A percentile compares a stretch with the other conserved stretches of the same genome.
These are phyloP conservation scores for Dryadula phaetusa DNA, from an alignment of 2,888 invertebrate genomes.

Conservation along the genomic window DNA sequence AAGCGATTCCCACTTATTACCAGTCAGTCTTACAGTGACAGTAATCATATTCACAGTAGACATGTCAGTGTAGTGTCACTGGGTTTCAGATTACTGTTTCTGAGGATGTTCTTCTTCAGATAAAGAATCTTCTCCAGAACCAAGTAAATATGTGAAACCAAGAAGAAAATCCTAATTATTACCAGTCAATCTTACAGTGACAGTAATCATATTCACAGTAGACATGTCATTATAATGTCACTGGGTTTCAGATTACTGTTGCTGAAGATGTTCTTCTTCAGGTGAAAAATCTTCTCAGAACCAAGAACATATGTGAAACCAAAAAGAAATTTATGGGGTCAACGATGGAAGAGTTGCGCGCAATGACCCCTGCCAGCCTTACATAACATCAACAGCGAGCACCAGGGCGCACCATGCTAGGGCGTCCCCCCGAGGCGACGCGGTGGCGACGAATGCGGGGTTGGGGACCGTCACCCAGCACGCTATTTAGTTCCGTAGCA, in stretches of 20 bases:
- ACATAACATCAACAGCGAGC: too few relatives aligned
- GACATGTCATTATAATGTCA: constrained; percentile 9
- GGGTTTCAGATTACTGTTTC: constrained; percentile 45
- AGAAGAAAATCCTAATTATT: constrained; percentile 35
- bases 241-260: constrained; percentile 21
- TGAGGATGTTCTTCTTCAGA: background rate
- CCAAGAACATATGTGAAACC: too few relatives aligned
- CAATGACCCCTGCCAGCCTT: too few relatives aligned
- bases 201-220: background rate
- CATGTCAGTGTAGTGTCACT: constrained; percentile 43
- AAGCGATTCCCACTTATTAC: constrained; percentile 39
- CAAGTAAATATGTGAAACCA: too few relatives aligned
- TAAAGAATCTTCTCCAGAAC: too few relatives aligned
- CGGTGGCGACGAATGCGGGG: too few relatives aligned
- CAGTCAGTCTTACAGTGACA: constrained; percentile 21
- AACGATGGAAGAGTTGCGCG: too few relatives aligned
- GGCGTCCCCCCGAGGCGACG: too few relatives aligned
- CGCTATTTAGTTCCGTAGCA: too few relatives aligned
- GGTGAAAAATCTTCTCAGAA: background rate
- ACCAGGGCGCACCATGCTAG: too few relatives aligned
- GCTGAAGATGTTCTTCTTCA: constrained; percentile 1
- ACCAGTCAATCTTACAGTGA: background rate
- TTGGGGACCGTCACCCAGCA: too few relatives aligned
- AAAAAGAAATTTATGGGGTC: too few relatives aligned
- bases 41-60: constrained; percentile 45